A percentile compares a stretch with the other conserved stretches of the same genome.
phyloP scores from a whole-genome alignment of 2,888 invertebrate genomes.

The Belgica antarctica region DNA sequence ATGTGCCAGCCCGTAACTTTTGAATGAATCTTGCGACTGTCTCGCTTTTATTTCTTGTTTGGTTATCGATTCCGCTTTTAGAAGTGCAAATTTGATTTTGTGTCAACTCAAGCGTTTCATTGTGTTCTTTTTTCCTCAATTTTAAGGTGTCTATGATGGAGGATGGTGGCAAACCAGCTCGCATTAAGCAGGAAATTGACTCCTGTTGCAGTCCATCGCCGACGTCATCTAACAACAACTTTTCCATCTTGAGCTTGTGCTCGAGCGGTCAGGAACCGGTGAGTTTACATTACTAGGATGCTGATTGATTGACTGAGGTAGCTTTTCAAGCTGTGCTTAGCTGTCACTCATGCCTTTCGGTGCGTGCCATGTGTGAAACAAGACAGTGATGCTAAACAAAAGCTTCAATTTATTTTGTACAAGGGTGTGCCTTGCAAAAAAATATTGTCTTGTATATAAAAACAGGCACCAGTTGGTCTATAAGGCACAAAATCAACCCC shows the following conservation, averaged over 20 bases:
- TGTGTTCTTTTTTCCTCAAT: neutral
- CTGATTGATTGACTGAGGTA: too few relatives aligned
- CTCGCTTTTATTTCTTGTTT: too few relatives aligned
- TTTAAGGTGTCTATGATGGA: conserved; percentile 46
- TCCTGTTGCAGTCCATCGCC: conserved; percentile 57
- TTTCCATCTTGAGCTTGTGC: conserved; percentile 37
- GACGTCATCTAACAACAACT: conserved; percentile 39
- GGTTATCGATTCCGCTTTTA: neutral
- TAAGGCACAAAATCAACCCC: too few relatives aligned
- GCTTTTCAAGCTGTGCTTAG: too few relatives aligned
- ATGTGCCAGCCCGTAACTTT: neutral
- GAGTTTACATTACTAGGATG: conserved; percentile 24
- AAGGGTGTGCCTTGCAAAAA: too few relatives aligned
- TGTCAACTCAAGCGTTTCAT: neutral
- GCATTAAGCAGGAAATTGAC: conserved; percentile 63
- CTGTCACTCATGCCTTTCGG: too few relatives aligned
- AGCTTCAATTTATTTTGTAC: too few relatives aligned
- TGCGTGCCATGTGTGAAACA: too few relatives aligned
- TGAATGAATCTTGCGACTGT: too few relatives aligned
- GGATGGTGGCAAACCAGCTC: conserved; percentile 56
- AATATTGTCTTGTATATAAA: neutral
- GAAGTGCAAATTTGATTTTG: neutral
- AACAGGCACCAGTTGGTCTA: too few relatives aligned
- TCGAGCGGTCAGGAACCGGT: conserved; percentile 39
- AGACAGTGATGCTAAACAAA: too few relatives aligned